Conservation (phyloP, 2,888 invertebrate species). For the Nemotelus nigrinus region DNA sequence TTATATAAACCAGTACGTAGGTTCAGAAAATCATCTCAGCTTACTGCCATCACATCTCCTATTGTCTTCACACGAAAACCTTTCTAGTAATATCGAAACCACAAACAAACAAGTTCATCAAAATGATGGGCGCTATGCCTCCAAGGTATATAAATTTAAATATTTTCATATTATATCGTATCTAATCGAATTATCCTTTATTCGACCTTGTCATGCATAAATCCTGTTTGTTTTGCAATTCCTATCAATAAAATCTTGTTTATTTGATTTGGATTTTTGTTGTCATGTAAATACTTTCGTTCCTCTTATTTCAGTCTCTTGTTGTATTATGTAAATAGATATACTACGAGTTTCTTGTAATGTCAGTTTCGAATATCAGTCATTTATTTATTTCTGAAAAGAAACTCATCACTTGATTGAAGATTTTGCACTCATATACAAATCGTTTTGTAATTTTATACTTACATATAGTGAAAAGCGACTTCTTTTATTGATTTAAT, state of each 20-base stretch:
- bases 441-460: no score
- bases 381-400: no score
- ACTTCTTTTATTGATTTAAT: no score
- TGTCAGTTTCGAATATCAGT: no score
- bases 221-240: conserved; percentile 3
- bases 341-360: no score
- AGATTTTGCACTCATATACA: no score
- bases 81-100: conserved; percentile 7
- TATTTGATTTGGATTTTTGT: not conserved
- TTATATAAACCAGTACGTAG: conserved; percentile 37
- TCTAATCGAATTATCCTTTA: conserved; percentile 30
- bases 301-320: no score
- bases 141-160: conserved; percentile 62
- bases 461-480: no score
- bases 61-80: conserved; percentile 48
- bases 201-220: conserved; percentile 32
- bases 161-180: conserved; percentile 33
- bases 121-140: conserved; percentile 67
- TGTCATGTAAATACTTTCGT: no score
- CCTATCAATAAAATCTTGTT: not conserved
- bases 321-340: no score
- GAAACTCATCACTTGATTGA: no score
- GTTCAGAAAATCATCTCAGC: conserved; percentile 47
- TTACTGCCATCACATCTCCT: conserved; percentile 47
- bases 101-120: conserved; percentile 55